Evolutionary conservation across 2,113 vertebrate species (phyloP).

Genomic region (Austrofundulus limnaeus): DNA sequence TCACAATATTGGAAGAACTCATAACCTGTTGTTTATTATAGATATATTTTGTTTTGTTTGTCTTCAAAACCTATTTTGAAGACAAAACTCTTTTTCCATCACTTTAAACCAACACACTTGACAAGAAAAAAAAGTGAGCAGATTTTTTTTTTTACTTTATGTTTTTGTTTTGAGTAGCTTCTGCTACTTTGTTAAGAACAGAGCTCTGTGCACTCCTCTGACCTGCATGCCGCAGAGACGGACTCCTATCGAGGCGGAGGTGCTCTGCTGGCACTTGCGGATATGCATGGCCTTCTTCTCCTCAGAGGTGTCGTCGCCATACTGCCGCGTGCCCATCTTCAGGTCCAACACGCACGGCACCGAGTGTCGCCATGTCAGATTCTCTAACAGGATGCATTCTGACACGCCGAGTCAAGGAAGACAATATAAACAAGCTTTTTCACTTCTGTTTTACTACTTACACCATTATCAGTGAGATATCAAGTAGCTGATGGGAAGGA

Average conservation of each 20-base stretch:
- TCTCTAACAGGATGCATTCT: conserved; percentile 98
- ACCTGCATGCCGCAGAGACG: conserved; percentile 98
- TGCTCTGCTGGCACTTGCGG: conserved; percentile 96
- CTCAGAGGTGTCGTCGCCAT: conserved; percentile 91
- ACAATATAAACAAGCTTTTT: conserved; percentile 27
- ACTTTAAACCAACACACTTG: too few relatives aligned
- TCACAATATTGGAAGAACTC: too few relatives aligned
- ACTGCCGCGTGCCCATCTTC: conserved; percentile 96
- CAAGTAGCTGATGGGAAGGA: conserved; percentile 11
- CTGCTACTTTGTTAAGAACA: too few relatives aligned
- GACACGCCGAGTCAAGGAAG: conserved; percentile 71
- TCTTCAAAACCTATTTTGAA: too few relatives aligned
- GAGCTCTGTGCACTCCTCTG: neutral
- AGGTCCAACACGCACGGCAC: conserved; percentile 94
- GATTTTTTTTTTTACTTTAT: too few relatives aligned
- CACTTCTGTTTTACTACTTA: too few relatives aligned
- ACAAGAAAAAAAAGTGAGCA: too few relatives aligned
- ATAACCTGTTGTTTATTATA: too few relatives aligned
- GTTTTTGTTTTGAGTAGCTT: too few relatives aligned
- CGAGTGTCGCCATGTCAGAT: conserved; percentile 90
- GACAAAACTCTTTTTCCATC: too few relatives aligned
- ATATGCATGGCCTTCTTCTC: conserved; percentile 96
- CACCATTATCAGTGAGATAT: neutral
- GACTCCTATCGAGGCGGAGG: conserved; percentile 91
- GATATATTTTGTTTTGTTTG: too few relatives aligned